Evolutionary conservation across 2,888 invertebrate species (phyloP), one percentile per base, ranked within the genome.

Genomic region (Coleophora flavipennella): DNA sequence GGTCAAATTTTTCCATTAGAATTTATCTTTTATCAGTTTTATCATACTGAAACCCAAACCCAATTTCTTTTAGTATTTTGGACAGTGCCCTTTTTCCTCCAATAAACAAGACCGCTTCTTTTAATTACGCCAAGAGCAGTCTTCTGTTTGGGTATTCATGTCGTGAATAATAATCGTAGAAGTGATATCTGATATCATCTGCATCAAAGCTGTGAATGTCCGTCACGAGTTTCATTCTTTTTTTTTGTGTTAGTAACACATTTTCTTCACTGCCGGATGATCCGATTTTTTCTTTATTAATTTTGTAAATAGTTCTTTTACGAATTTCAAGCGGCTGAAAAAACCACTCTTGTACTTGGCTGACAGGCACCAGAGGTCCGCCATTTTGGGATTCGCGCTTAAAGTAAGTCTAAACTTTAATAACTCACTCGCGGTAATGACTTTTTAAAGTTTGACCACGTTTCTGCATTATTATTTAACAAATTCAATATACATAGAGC

Each of bases 381-480:
- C 39, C 42, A 41, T 45, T 42, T 36, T 36, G 40, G 29, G 35
- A 13, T 29, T 48, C 48, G n/a, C 45, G 43, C 38, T 45, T 43
- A 40, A 48, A 45, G 36, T 48, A 48, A 38, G 39, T 31, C 32
- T 43, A 38, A 13, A 48, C 31, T 32, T 43, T 43, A 13, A 44
- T 35, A 26, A 40, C 38, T 29, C 39, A 36, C 36, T 48, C 45
- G 32, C 45, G 43, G 31, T 40, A 14, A 36, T 26, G 35, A 39
- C 43, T 42, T 35, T 45, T 48, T 26, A 43, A 41, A 33, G 43
- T 48, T 40, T 38, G 37, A 31, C 47, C 44, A 34, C 39, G 45
- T 45, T 42, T 45, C 12, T 40, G 40, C 45, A 39, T 39, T 38
- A 38, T 42, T 42, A 38, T n/a, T n/a, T n/a, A n/a, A n/a, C n/a